phyloP scores from a whole-genome alignment of 2,888 invertebrate genomes.

The Branchellion lobata region DNA sequence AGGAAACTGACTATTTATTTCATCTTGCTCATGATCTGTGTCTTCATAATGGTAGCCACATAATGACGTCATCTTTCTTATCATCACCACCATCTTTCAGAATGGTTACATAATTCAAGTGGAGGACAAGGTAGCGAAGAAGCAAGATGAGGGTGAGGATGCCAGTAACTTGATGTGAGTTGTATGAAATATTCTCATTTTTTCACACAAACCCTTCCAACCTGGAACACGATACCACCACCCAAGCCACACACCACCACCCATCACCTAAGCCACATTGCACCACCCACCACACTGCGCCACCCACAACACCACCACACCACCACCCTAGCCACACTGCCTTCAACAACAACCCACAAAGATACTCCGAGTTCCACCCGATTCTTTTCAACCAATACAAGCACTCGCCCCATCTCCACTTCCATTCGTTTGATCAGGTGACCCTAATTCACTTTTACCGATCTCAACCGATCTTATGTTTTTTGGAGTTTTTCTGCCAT shows the following conservation, averaged over 20 bases:
- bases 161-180: slow-evolving; percentile 56
- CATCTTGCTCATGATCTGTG: too few species aligned
- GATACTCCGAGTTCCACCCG: slow-evolving; percentile 91
- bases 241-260: background rate
- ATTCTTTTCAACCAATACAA: slow-evolving; percentile 75
- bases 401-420: slow-evolving; percentile 68
- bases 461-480: background rate
- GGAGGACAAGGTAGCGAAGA: slow-evolving; percentile 69
- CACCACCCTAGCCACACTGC: too few species aligned
- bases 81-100: background rate
- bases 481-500: background rate
- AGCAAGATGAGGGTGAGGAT: slow-evolving; percentile 54
- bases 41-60: too few species aligned
- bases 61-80: too few species aligned
- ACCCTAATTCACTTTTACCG: background rate
- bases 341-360: slow-evolving; percentile 50
- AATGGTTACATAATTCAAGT: slow-evolving; percentile 83
- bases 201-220: too few species aligned
- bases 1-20: background rate
- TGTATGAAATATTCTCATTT: too few species aligned
- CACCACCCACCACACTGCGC: background rate
- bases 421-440: slow-evolving; percentile 74
- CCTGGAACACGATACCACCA: background rate
- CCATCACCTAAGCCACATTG: background rate
- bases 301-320: too few species aligned